Evolutionary conservation across 2,113 vertebrate genomes (phyloP).

Genomic region (Parotia lawesii): DNA sequence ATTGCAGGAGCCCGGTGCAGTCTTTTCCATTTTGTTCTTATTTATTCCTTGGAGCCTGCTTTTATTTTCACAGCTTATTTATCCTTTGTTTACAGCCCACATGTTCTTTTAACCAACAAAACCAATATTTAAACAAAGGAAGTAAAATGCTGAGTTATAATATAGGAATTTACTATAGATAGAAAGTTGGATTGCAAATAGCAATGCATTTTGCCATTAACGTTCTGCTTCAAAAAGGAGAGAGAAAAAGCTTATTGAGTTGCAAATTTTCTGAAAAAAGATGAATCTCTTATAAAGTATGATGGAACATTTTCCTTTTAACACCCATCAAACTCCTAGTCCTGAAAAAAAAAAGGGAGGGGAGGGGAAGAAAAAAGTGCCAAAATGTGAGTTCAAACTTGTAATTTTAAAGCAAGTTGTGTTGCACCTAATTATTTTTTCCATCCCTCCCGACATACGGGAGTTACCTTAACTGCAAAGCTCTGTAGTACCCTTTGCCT

Average conservation of each 20-base stretch:
- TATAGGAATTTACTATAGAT: conserved; percentile 54
- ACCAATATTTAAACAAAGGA: conserved; percentile 60
- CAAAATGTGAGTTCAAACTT: conserved; percentile 14
- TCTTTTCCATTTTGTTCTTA: conserved; percentile 56
- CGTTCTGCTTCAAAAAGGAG: background rate
- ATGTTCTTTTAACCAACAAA: conserved; percentile 69
- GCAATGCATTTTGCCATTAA: conserved; percentile 9
- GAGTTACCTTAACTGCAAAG: conserved; percentile 72
- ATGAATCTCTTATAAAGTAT: background rate
- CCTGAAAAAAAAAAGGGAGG: fast-evolving
- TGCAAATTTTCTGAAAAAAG: background rate
- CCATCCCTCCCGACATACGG: background rate
- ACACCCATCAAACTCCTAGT: background rate
- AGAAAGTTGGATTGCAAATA: conserved; percentile 55
- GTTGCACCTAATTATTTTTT: conserved; percentile 71
- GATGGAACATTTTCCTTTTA: conserved; percentile 9
- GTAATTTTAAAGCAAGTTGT: conserved; percentile 38
- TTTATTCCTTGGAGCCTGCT: conserved; percentile 59
- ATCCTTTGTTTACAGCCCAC: conserved; percentile 60
- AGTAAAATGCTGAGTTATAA: conserved; percentile 52
- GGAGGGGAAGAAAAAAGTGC: background rate
- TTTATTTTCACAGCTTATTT: conserved; percentile 52
- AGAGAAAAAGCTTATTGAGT: conserved; percentile 13
- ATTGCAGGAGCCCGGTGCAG: conserved; percentile 36
- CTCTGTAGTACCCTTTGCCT: conserved; percentile 70